A percentile compares a stretch with the other conserved stretches of the same genome.
Evolutionary conservation across 2,888 invertebrate species (phyloP).

Genomic region (Ornithoptera priamus): DNA sequence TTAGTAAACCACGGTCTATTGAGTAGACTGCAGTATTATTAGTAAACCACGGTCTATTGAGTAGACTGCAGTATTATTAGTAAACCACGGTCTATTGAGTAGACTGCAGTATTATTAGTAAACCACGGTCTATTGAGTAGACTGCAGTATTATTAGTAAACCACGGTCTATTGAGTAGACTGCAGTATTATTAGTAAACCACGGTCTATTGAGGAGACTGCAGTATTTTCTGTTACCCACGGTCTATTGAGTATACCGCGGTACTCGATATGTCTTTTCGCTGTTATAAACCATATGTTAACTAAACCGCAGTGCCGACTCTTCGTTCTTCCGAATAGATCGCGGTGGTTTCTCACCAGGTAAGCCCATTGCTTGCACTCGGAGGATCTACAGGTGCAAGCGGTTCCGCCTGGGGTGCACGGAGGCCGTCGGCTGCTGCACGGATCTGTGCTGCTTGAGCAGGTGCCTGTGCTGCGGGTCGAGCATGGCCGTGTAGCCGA

Average conservation of each 20-base stretch:
- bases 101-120: too few species aligned
- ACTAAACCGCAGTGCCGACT: too few species aligned
- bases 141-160: too few species aligned
- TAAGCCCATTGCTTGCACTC: conserved; percentile 28
- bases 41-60: too few species aligned
- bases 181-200: neutral
- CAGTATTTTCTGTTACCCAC: too few species aligned
- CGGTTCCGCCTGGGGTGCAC: conserved; percentile 34
- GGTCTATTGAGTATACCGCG: too few species aligned
- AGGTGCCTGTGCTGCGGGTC: conserved; percentile 88
- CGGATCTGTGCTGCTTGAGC: conserved; percentile 83
- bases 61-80: too few species aligned
- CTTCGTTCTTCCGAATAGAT: conserved; percentile 29
- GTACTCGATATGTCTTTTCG: too few species aligned
- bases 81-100: too few species aligned
- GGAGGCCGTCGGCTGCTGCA: conserved; percentile 31
- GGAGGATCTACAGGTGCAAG: conserved; percentile 31
- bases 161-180: neutral
- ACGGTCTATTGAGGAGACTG: neutral
- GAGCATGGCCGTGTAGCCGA: conserved; percentile 90
- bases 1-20: neutral
- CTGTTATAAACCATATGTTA: too few species aligned
- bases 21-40: neutral
- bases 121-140: too few species aligned
- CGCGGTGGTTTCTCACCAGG: conserved; percentile 24